Evolutionary conservation across 2,113 vertebrate species (phyloP).

Genomic region (Corvus cornix): DNA sequence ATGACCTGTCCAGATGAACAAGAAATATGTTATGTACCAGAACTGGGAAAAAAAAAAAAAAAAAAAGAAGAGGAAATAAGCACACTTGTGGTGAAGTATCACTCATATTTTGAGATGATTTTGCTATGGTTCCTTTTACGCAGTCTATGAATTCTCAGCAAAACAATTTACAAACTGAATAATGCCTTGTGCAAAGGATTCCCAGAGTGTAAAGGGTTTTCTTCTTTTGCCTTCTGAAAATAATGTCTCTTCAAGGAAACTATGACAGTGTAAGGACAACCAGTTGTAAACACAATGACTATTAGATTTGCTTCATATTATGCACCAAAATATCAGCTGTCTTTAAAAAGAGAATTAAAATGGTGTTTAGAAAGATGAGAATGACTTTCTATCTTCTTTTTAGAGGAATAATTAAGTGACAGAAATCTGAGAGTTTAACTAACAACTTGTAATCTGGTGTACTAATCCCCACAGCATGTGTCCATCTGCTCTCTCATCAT

Average conservation of each 20-base stretch:
- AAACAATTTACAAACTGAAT: background rate
- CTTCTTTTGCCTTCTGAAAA: background rate
- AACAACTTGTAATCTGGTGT: background rate
- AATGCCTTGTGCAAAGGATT: background rate
- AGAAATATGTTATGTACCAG: background rate
- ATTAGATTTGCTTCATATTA: background rate
- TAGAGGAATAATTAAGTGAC: slow-evolving; percentile 10
- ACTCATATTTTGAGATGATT: background rate
- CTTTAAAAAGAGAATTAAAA: background rate
- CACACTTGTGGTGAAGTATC: background rate
- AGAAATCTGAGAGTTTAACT: slow-evolving; percentile 22
- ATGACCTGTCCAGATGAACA: background rate
- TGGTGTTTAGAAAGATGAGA: background rate
- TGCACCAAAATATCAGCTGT: background rate
- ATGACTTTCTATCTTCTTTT: background rate
- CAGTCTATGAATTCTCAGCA: background rate
- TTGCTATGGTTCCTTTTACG: background rate
- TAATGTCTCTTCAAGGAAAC: background rate
- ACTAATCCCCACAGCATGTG: slow-evolving; percentile 12
- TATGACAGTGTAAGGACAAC: background rate
- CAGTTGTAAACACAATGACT: background rate
- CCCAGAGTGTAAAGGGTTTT: background rate
- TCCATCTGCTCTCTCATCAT: background rate
- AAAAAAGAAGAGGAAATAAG: background rate
- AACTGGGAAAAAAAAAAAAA: background rate